Conservation (phyloP, 2,888 invertebrate species). For the Trichacis sp. region DNA sequence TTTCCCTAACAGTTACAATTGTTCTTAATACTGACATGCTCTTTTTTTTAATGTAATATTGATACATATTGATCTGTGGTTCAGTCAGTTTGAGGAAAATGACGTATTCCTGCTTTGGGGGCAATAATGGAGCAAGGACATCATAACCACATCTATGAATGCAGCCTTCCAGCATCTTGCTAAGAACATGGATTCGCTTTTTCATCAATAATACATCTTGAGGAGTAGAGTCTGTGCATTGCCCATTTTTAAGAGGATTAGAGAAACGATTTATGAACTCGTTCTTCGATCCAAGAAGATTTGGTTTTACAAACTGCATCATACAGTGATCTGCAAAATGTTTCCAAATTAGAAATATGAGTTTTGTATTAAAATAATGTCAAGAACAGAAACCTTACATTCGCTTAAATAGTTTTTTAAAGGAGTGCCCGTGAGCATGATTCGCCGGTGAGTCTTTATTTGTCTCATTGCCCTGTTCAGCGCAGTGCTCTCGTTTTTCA, state of each 20-base stretch:
- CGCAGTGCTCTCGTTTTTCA: constrained; percentile 94
- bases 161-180: constrained; percentile 92
- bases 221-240: constrained; percentile 92
- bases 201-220: constrained; percentile 95
- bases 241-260: constrained; percentile 96
- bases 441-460: constrained; percentile 85
- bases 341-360: too few species aligned
- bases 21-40: too few species aligned
- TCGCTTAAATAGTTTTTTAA: constrained; percentile 96
- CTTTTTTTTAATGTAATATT: constrained; percentile 82
- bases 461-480: constrained; percentile 89
- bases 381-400: too few species aligned
- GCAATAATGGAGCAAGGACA: constrained; percentile 92
- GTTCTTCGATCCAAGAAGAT: constrained; percentile 89
- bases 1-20: too few species aligned
- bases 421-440: constrained; percentile 97
- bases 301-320: too few species aligned
- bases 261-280: constrained; percentile 96
- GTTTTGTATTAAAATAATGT: too few species aligned
- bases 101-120: constrained; percentile 97
- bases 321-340: constrained; percentile 99
- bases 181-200: constrained; percentile 92
- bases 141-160: constrained; percentile 93
- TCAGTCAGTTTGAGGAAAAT: constrained; percentile 86
- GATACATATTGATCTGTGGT: constrained; percentile 86